Percentiles rank a stretch among this genome's conserved stretches.
Evolutionary conservation across 2,113 vertebrate genomes (phyloP).

Genomic region (Paratilapia polleni): DNA sequence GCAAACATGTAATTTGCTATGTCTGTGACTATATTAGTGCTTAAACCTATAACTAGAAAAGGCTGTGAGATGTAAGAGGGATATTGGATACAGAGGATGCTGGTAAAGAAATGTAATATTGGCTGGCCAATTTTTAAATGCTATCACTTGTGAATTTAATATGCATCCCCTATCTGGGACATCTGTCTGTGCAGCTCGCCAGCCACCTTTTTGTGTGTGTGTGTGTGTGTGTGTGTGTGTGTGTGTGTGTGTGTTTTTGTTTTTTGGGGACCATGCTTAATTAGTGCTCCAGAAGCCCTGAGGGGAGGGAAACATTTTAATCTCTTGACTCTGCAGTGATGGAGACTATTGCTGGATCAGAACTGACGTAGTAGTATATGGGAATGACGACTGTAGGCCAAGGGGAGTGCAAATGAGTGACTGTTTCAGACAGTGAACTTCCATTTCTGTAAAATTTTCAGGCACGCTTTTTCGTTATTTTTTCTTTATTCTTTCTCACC

Average conservation of each 20-base stretch:
- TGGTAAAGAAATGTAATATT: background rate
- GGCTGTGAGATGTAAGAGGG: background rate
- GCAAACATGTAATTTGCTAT: slow-evolving; percentile 35
- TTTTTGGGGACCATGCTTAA: slow-evolving; percentile 29
- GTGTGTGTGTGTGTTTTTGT: background rate
- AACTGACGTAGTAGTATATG: background rate
- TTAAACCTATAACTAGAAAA: background rate
- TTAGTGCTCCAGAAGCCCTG: slow-evolving; percentile 32
- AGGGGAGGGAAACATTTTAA: slow-evolving; percentile 35
- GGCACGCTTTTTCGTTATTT: too few relatives aligned
- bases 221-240: background rate
- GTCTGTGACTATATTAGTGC: background rate
- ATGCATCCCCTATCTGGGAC: slow-evolving; percentile 6
- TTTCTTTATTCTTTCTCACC: background rate
- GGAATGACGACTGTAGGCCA: background rate
- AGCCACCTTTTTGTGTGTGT: background rate
- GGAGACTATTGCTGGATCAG: background rate
- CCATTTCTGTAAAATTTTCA: background rate
- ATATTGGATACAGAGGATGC: background rate
- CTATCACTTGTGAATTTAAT: background rate
- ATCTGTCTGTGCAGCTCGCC: background rate
- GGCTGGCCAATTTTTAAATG: slow-evolving; percentile 14
- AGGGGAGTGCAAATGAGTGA: background rate
- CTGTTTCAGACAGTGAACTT: background rate
- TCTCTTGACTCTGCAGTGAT: slow-evolving; percentile 22